Conservation (phyloP, 1,140 invertebrate species). For the Penaeus vannamei region DNA sequence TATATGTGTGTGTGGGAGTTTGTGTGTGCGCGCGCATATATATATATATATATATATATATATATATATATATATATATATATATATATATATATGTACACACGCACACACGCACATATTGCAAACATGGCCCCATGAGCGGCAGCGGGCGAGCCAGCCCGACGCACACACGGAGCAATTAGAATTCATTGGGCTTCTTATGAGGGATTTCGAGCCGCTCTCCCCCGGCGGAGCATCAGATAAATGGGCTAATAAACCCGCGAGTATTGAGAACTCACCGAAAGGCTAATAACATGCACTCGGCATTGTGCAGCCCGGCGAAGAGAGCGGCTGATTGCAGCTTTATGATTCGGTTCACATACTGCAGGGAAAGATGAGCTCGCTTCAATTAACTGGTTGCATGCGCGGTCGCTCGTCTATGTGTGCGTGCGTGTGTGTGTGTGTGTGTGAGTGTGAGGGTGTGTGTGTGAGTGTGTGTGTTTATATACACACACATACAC, state of each 20-base stretch:
- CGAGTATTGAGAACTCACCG: too few species aligned
- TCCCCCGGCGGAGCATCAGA: too few species aligned
- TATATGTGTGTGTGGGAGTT: constrained; percentile 23
- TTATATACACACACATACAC: neutral
- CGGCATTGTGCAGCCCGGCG: too few species aligned
- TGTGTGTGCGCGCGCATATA: neutral
- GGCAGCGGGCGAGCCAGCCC: too few species aligned
- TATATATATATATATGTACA: constrained; percentile 20
- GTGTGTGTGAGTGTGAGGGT: neutral
- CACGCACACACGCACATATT: neutral
- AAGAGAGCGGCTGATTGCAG: too few species aligned
- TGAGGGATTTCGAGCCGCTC: too few species aligned
- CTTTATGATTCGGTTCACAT: too few species aligned
- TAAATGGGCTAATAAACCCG: too few species aligned
- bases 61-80: constrained; percentile 29
- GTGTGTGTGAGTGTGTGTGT: neutral
- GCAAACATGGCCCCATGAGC: neutral
- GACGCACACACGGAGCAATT: too few species aligned
- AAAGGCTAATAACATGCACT: too few species aligned
- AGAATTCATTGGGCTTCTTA: too few species aligned
- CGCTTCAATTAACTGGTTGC: neutral
- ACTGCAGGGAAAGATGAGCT: too few species aligned
- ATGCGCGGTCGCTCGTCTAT: neutral
- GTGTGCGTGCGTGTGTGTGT: neutral
- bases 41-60: constrained; percentile 44